A percentile compares a stretch with the other conserved stretches of the same genome.
These are phyloP conservation scores for Cyprinodon tularosa DNA, from an alignment of 2,113 vertebrate species.

Conservation along the genomic window DNA sequence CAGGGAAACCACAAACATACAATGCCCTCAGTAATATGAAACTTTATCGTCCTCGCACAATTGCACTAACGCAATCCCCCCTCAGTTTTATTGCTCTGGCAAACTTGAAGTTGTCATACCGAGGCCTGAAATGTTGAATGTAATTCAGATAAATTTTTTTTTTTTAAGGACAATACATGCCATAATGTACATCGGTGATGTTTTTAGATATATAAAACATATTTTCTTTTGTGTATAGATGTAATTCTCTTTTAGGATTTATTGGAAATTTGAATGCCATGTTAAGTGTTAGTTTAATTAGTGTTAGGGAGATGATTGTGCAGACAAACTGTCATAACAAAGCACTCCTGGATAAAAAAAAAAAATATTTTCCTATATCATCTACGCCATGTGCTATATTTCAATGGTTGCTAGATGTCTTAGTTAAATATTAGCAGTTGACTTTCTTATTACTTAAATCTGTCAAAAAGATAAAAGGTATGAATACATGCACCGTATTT, in stretches of 20 bases:
- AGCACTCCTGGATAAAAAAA: conserved; percentile 60
- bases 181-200: conserved; percentile 71
- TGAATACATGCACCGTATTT: too few relatives aligned
- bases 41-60: not conserved
- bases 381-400: conserved; percentile 18
- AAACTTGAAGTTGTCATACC: conserved; percentile 82
- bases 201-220: conserved; percentile 73
- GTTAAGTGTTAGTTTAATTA: conserved; percentile 76
- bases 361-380: conserved; percentile 32
- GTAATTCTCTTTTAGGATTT: conserved; percentile 75
- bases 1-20: conserved; percentile 61
- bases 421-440: conserved; percentile 46
- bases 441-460: conserved; percentile 24
- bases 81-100: conserved; percentile 62
- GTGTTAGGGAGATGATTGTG: conserved; percentile 52
- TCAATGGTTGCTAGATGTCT: conserved; percentile 51
- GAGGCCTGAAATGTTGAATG: conserved; percentile 88
- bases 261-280: conserved; percentile 73
- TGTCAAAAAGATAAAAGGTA: conserved; percentile 5
- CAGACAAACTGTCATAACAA: conserved; percentile 56
- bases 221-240: conserved; percentile 74
- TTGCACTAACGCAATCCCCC: conserved; percentile 20
- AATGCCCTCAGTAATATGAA: conserved; percentile 54
- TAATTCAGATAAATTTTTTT: conserved; percentile 84
- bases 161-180: conserved; percentile 67